Evolutionary conservation across 2,113 vertebrate genomes (phyloP).

Genomic region (Cyanistes caeruleus): DNA sequence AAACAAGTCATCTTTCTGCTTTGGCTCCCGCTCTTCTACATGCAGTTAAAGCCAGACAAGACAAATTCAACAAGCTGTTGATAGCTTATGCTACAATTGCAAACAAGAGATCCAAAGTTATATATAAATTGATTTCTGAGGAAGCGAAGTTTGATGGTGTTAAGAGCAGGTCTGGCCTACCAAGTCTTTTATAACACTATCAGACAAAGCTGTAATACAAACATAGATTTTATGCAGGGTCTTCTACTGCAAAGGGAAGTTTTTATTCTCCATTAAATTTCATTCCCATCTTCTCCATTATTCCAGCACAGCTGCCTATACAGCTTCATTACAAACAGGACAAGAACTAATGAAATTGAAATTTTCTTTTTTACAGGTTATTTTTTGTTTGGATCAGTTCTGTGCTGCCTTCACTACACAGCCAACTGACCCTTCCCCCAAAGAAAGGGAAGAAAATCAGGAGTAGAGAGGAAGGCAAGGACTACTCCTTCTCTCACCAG

Average conservation of each 20-base stretch:
- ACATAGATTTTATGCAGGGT: neutral
- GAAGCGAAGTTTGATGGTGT: neutral
- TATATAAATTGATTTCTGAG: neutral
- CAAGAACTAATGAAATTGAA: neutral
- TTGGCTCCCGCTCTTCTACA: neutral
- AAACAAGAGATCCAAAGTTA: neutral
- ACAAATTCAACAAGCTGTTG: slow-evolving; percentile 4
- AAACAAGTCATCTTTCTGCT: neutral
- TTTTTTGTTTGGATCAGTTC: neutral
- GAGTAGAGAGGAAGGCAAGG: neutral
- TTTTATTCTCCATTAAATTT: neutral
- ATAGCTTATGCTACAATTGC: neutral
- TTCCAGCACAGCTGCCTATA: neutral
- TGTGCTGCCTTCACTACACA: neutral
- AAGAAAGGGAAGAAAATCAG: neutral
- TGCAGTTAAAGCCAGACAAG: neutral
- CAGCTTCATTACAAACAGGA: neutral
- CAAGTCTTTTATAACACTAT: neutral
- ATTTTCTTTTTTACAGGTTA: neutral
- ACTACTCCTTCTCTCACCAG: neutral
- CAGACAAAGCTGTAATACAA: neutral
- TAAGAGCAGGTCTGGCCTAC: neutral
- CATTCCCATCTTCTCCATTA: neutral
- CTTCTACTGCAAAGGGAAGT: neutral
- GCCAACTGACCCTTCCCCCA: neutral